phyloP scores from a whole-genome alignment of 1,140 invertebrate genomes.

The Stenopsyche tienmushanensis region DNA sequence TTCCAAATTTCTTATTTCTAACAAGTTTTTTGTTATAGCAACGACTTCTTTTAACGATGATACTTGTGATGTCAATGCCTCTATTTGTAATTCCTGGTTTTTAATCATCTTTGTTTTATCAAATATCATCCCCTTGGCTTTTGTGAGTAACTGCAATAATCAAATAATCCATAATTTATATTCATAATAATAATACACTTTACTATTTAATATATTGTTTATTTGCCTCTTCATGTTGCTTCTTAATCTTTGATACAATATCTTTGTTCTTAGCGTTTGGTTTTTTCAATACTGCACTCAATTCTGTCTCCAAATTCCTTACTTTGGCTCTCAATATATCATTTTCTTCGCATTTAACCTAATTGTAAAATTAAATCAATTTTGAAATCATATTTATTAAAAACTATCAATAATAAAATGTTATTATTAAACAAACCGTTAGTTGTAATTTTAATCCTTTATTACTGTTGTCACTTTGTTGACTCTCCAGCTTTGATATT shows the following conservation, averaged over 20 bases:
- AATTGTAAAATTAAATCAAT: not conserved
- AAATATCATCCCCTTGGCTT: slow-evolving; percentile 65
- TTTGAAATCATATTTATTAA: too few relatives aligned
- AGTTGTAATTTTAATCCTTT: slow-evolving; percentile 49
- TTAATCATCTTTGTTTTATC: slow-evolving; percentile 70
- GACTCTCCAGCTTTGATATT: slow-evolving; percentile 49
- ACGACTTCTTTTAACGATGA: slow-evolving; percentile 75
- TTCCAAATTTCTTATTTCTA: slow-evolving; percentile 75
- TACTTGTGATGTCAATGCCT: slow-evolving; percentile 68
- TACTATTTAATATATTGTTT: slow-evolving; percentile 2
- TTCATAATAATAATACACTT: not conserved
- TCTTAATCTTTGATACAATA: slow-evolving; percentile 54
- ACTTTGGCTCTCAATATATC: slow-evolving; percentile 52
- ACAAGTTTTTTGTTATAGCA: slow-evolving; percentile 71
- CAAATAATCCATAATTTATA: not conserved
- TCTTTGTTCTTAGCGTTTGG: slow-evolving; percentile 55
- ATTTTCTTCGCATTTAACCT: slow-evolving; percentile 54
- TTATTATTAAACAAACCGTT: slow-evolving; percentile 44
- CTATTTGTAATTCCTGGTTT: slow-evolving; percentile 73
- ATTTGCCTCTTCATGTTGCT: slow-evolving; percentile 53
- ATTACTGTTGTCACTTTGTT: slow-evolving; percentile 47
- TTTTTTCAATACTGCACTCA: slow-evolving; percentile 51
- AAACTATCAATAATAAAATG: not conserved
- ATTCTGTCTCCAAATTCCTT: slow-evolving; percentile 51
- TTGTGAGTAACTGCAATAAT: slow-evolving; percentile 55